Base-by-base conservation (phyloP, 2,888 invertebrate genomes). In the Congeria kusceri region DNA sequence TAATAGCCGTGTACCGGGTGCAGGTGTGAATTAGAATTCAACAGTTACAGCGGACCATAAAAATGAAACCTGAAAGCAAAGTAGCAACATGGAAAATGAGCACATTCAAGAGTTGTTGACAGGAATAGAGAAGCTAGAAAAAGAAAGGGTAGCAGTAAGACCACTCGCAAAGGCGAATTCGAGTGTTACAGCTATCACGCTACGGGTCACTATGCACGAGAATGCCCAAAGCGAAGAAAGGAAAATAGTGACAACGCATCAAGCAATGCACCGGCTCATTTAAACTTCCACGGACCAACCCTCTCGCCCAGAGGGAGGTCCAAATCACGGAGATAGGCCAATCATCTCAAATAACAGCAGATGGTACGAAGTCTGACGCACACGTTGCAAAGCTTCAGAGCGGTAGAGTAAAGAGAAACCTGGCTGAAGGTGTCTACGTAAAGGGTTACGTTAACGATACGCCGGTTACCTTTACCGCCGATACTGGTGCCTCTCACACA, bases 401-500 rank as follows among this genome's bases (percentile, higher is more conserved):
- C 23, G 13, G 15, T 13, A 39, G 39, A 13, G 15, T 5, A 3
- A 39, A 39, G 18, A 59, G 29, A 18, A n/a, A 59, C 25, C 18
- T 28, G 25, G n/a, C 5, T 1, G 18, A 5, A 27, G 59, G 28
- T n/a, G n/a, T 59, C n/a, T 59, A n/a, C 11, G 59, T 59, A 11
- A 28, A 13, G 59, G 59, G 39, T 39, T 39, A 13, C 9, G 28
- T 59, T 27, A 27, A 18, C 13, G 23, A n/a, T 32, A 46, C 25
- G 25, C 64, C 72, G 27, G 65, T 72, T 5, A 18, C 56, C n/a
- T 58, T 68, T 39, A 70, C 70, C 15, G 62, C 70, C 5, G 70
- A 70, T 28, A 70, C 70, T n/a, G 70, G 70, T 9, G 70, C 70
- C 11, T 23, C 70, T 7, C 25, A 28, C 18, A 70, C 70, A 11